Base-by-base conservation (phyloP, 2,888 invertebrate genomes). In the Odontocerum albicorne region DNA sequence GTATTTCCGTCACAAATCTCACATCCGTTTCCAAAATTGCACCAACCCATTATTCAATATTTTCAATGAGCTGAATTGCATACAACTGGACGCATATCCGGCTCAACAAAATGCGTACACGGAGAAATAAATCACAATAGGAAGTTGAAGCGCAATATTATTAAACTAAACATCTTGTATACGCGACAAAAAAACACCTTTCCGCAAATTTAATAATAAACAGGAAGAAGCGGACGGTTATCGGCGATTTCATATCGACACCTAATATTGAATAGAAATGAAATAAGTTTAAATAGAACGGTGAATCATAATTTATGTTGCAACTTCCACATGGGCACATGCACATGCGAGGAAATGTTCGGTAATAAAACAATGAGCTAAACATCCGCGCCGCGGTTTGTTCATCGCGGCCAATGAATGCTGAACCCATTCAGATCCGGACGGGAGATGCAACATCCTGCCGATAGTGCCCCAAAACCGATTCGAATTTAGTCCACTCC, bases 1-100 rank as follows among this genome's bases (percentile, higher is more conserved):
- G 36, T 32, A 43, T 60, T 57, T 60, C 60, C 60, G 60, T 57
- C 60, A 57, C 56, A 60, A 57, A 54, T 57, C 49, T 43, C 22
- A 55, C 59, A 59, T 59, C 59, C 59, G 59, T 40, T 49, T 21
- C 42, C 13, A 19, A 51, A 16, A 55, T 55, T 55, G 55, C 45
- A 20, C 36, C 33, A 15, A 38, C 16, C 22, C 27, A 54, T 54
- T 54, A 54, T 57, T 50, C 59, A 56, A 53, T 45, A 38, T 59
- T 53, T 49, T 55, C 58, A 51, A 58, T 58, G 51, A 55, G 39
- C 32, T 50, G 53, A 33, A 49, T 49, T 49, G 56, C 53, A 54
- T 47, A 43, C 39, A 27, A 44, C 33, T 53, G 56, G 53, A 54
- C 54, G 49, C 56, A 54, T 57, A 38, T 60, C 60, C 60, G 60